phyloP scores from a whole-genome alignment of 2,113 vertebrate species.

The Dromas ardeola region DNA sequence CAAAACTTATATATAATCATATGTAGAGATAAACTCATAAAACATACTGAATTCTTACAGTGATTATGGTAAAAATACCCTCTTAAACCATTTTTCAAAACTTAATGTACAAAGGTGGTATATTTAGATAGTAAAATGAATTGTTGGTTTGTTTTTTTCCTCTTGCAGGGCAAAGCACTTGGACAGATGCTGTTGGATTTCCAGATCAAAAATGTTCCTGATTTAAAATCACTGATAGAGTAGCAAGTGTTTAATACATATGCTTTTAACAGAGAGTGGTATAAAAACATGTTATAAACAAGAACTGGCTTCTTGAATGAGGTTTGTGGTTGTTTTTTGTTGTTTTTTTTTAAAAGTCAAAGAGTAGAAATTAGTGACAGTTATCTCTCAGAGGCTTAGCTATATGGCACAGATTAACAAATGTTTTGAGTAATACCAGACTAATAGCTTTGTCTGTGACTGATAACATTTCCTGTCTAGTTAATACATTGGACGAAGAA shows the following conservation, averaged over 20 bases:
- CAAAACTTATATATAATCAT: background rate
- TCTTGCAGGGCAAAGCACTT: constrained; percentile 83
- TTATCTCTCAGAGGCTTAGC: constrained; percentile 14
- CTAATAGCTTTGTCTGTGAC: constrained; percentile 28
- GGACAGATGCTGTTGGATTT: constrained; percentile 90
- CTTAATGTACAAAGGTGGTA: background rate
- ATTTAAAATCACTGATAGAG: constrained; percentile 85
- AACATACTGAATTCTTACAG: background rate
- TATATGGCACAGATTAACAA: constrained; percentile 1
- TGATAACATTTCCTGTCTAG: background rate
- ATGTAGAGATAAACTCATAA: background rate
- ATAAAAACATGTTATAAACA: constrained; percentile 12
- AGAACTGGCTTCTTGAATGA: constrained; percentile 30
- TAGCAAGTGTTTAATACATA: constrained; percentile 39
- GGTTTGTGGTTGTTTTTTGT: background rate
- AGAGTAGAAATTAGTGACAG: background rate
- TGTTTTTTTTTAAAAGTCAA: background rate
- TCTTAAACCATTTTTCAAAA: background rate
- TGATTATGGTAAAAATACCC: background rate
- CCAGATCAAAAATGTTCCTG: constrained; percentile 82
- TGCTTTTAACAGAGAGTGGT: background rate
- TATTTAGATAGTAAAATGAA: background rate
- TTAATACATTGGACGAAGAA: constrained; percentile 21
- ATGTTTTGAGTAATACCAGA: constrained; percentile 30
- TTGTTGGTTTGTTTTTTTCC: background rate